A percentile compares a stretch with the other conserved stretches of the same genome.
Conservation (phyloP, 1,140 invertebrate species). For the Sminthurides bifidus region DNA sequence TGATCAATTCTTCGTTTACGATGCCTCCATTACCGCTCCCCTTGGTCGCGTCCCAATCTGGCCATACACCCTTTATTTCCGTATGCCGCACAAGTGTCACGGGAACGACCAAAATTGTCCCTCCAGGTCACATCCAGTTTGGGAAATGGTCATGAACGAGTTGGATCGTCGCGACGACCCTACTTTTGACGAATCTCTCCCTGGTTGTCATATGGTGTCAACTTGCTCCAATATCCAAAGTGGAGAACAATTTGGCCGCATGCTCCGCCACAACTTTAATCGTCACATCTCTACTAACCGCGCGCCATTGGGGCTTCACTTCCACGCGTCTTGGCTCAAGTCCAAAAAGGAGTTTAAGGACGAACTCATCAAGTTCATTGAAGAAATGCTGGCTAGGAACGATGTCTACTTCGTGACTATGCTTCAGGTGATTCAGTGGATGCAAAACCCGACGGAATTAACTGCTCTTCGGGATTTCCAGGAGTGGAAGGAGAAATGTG, state of each 20-base stretch:
- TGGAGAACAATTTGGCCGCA: conserved; percentile 66
- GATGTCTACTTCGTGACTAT: conserved; percentile 92
- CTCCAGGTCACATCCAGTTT: conserved; percentile 75
- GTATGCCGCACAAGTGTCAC: conserved; percentile 82
- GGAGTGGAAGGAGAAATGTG: conserved; percentile 91
- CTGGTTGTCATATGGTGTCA: conserved; percentile 51
- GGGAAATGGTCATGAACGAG: conserved; percentile 95
- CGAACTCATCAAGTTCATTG: conserved; percentile 83
- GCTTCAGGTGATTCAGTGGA: conserved; percentile 92
- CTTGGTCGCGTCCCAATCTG: conserved; percentile 81
- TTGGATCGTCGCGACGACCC: conserved; percentile 81
- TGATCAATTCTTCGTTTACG: conserved; percentile 79
- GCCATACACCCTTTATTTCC: conserved; percentile 86
- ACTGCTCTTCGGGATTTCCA: conserved; percentile 76
- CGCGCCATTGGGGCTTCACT: conserved; percentile 84
- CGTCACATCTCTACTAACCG: conserved; percentile 84
- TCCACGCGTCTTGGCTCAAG: conserved; percentile 91
- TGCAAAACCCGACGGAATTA: conserved; percentile 86
- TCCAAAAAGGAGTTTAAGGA: conserved; percentile 86
- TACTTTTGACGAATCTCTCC: conserved; percentile 76
- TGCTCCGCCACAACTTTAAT: conserved; percentile 86
- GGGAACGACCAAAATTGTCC: conserved; percentile 86
- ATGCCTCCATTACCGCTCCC: conserved; percentile 83
- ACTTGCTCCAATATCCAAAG: conserved; percentile 84
- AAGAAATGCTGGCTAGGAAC: conserved; percentile 76